Percentiles rank a stretch among this genome's conserved stretches.
phyloP scores from a whole-genome alignment of 2,888 invertebrate genomes.

The Agonopterix heracliana region DNA sequence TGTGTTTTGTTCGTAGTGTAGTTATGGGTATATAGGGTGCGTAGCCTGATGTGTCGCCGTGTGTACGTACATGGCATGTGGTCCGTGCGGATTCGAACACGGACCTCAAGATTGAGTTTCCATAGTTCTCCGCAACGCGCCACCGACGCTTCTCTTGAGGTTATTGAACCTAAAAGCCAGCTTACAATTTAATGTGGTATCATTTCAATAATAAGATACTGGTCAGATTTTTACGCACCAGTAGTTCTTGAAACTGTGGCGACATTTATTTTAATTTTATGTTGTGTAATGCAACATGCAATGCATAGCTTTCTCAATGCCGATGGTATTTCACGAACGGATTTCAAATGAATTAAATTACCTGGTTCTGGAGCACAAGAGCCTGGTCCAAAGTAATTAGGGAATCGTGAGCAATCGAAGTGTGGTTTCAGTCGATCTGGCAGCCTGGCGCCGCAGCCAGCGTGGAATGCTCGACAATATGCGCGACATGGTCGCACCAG shows the following conservation, averaged over 20 bases:
- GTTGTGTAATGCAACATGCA: background rate
- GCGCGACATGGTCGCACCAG: constrained; percentile 85
- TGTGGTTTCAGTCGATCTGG: constrained; percentile 81
- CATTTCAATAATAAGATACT: no score
- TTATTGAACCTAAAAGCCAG: background rate
- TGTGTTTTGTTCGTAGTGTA: no score
- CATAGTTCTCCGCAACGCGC: no score
- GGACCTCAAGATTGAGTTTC: no score
- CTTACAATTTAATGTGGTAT: background rate
- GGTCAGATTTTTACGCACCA: background rate
- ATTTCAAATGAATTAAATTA: constrained; percentile 23
- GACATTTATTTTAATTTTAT: background rate
- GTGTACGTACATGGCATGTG: no score
- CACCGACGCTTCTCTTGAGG: no score
- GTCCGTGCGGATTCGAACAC: no score
- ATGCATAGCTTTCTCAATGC: background rate
- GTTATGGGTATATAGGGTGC: no score
- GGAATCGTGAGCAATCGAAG: constrained; percentile 87
- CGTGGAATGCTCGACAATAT: constrained; percentile 90
- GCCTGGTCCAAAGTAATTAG: constrained; percentile 84
- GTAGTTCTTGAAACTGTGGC: background rate
- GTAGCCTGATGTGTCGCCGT: no score
- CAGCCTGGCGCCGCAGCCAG: constrained; percentile 86
- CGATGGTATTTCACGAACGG: no score
- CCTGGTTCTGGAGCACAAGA: constrained; percentile 88